These are phyloP conservation scores for Cerceris rybyensis DNA, from an alignment of 2,888 invertebrate genomes.

Conservation along the genomic window DNA sequence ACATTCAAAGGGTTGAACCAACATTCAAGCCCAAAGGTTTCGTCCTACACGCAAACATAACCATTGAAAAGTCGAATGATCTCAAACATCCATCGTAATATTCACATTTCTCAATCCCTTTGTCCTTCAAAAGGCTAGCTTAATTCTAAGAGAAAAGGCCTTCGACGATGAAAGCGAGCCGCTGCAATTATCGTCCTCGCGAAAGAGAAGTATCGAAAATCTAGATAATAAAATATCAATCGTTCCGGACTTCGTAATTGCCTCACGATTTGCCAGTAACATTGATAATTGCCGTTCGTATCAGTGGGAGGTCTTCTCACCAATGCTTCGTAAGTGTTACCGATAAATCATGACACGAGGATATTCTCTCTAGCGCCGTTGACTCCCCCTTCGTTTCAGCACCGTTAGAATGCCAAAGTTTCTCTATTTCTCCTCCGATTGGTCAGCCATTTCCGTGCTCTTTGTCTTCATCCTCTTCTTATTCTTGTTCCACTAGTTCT, in stretches of 20 bases:
- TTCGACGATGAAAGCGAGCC: neutral
- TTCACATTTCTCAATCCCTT: too few species aligned
- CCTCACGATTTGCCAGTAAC: constrained; percentile 32
- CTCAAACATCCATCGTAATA: too few species aligned
- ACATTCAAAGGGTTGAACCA: too few species aligned
- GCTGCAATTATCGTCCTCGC: neutral
- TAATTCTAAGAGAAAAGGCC: too few species aligned
- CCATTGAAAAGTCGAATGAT: too few species aligned
- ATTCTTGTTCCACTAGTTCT: neutral
- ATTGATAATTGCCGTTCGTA: constrained; percentile 44
- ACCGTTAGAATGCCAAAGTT: constrained; percentile 31
- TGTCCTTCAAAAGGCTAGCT: too few species aligned
- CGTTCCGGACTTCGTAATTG: constrained; percentile 39
- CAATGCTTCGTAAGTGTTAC: constrained; percentile 33
- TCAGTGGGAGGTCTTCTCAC: constrained; percentile 38
- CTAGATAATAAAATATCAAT: constrained; percentile 22
- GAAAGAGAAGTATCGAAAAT: neutral
- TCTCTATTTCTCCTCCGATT: constrained; percentile 27
- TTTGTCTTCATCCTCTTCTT: constrained; percentile 13
- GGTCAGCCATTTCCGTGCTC: constrained; percentile 18
- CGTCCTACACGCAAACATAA: too few species aligned
- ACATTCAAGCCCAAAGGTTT: too few species aligned
- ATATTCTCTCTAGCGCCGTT: constrained; percentile 20
- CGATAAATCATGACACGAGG: constrained; percentile 51
- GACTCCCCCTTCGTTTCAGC: constrained; percentile 27